phyloP scores from a whole-genome alignment of 1,140 invertebrate genomes.

The Neodiprion lecontei region DNA sequence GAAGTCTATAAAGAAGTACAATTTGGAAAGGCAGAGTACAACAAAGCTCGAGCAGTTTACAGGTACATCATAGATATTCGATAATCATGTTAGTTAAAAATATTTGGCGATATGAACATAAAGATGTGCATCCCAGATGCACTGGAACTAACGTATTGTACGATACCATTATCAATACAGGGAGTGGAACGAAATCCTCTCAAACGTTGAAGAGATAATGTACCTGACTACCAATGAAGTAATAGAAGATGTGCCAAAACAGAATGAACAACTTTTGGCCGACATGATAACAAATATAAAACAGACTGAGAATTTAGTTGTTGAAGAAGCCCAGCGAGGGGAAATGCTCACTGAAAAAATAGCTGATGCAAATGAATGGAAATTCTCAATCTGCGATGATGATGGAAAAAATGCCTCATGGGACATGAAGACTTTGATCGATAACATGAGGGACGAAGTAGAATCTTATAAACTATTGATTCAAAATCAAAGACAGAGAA shows the following conservation, averaged over 20 bases:
- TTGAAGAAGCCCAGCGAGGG: constrained; percentile 25
- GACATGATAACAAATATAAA: constrained; percentile 32
- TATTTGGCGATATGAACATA: neutral
- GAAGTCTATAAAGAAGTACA: constrained; percentile 31
- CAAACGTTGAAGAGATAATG: constrained; percentile 29
- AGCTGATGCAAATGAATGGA: constrained; percentile 29
- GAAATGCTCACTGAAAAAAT: constrained; percentile 30
- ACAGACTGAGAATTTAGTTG: constrained; percentile 28
- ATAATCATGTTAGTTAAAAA: neutral
- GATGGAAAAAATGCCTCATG: constrained; percentile 25
- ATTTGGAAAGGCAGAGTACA: constrained; percentile 26
- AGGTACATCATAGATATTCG: constrained; percentile 20
- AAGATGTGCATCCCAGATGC: neutral
- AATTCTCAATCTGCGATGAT: constrained; percentile 24
- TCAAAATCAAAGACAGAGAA: constrained; percentile 26
- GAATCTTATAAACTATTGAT: constrained; percentile 23
- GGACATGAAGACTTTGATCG: constrained; percentile 29
- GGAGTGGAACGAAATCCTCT: constrained; percentile 34
- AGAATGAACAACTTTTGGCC: constrained; percentile 24
- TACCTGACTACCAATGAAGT: constrained; percentile 25
- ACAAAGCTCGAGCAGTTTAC: constrained; percentile 28
- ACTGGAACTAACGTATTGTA: neutral
- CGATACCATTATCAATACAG: constrained; percentile 17
- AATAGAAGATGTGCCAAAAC: constrained; percentile 8
- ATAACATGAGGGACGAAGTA: constrained; percentile 26